Evolutionary conservation across 2,113 vertebrate species (phyloP).

Genomic region (Ictidomys tridecemlineatus): DNA sequence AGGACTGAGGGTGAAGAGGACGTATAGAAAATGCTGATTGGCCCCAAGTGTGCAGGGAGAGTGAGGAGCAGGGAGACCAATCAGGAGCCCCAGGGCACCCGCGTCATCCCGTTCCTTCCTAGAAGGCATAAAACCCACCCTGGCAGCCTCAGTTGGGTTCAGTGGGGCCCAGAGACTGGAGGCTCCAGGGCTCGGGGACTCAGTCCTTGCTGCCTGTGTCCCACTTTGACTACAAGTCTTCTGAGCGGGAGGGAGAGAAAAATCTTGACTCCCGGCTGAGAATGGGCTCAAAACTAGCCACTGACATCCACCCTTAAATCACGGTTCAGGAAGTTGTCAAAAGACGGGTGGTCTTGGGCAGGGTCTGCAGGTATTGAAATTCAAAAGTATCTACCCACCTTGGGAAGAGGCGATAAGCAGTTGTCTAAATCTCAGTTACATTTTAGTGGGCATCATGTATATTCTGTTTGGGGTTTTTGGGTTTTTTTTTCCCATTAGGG

Average conservation of each 20-base stretch:
- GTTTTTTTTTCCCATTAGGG: not conserved
- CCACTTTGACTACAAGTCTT: not conserved
- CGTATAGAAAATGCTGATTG: not conserved
- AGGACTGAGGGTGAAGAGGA: not conserved
- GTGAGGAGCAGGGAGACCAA: not conserved
- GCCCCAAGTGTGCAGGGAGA: not conserved
- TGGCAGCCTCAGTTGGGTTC: not conserved
- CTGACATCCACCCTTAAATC: not conserved
- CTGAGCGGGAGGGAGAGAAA: not conserved
- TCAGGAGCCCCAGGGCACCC: not conserved
- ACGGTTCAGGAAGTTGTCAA: not conserved
- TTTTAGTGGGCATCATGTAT: not conserved
- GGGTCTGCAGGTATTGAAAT: not conserved
- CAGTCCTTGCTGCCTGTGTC: not conserved
- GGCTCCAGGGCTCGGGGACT: not conserved
- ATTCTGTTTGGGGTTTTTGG: too few species aligned
- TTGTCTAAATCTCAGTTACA: not conserved
- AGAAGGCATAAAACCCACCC: fast-evolving
- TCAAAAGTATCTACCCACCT: not conserved
- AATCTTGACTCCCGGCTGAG: not conserved
- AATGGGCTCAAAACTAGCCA: not conserved
- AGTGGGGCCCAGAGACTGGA: not conserved
- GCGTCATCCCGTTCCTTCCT: not conserved
- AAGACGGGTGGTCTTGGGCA: not conserved
- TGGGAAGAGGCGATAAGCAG: not conserved